phyloP scores from a whole-genome alignment of 1,140 invertebrate species.

The Protaetia brevitarsis region DNA sequence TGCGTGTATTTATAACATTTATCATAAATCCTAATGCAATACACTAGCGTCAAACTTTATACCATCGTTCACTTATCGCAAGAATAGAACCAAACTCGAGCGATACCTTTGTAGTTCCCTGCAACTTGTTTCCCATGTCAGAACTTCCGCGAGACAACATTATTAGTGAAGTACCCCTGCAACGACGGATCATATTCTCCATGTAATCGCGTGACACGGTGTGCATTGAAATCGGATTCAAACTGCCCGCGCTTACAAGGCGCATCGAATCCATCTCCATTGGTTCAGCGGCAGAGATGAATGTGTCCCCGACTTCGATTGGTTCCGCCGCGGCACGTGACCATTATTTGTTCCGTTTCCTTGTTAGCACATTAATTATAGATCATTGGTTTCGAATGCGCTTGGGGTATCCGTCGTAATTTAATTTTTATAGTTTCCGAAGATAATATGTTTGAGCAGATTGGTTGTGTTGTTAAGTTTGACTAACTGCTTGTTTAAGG shows the following conservation, averaged over 20 bases:
- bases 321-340: constrained; percentile 41
- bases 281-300: constrained; percentile 30
- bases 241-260: constrained; percentile 41
- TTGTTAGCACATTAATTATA: constrained; percentile 26
- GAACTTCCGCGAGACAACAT: constrained; percentile 17
- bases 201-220: constrained; percentile 41
- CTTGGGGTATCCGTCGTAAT: not conserved
- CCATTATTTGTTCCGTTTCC: constrained; percentile 28
- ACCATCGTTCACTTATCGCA: no score
- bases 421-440: constrained; percentile 3
- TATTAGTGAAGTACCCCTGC: not conserved
- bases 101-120: no score
- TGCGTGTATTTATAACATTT: no score
- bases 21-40: no score
- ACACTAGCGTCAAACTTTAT: no score
- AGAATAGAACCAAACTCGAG: no score
- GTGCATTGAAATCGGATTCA: constrained; percentile 29
- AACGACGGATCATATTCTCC: constrained; percentile 32
- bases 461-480: not conserved
- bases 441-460: constrained; percentile 18
- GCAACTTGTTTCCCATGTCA: constrained; percentile 21
- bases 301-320: constrained; percentile 29
- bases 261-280: constrained; percentile 39
- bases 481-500: no score
- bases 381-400: constrained; percentile 23